Conservation (phyloP, 2,888 invertebrate genomes). For the Falcaria lacertinaria region DNA sequence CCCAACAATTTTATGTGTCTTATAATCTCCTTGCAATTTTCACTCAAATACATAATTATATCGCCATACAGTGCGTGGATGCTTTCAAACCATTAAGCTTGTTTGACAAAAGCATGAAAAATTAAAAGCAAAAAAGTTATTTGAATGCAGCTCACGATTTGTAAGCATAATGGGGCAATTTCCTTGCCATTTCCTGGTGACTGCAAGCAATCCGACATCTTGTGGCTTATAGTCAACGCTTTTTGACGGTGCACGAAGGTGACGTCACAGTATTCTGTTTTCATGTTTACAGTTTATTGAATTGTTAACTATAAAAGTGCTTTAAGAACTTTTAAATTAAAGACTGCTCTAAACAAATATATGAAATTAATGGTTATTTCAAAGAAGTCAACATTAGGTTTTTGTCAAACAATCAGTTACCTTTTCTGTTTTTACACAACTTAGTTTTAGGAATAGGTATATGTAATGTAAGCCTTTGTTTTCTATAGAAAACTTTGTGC, state of each 20-base stretch:
- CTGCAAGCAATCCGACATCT: conserved; percentile 67
- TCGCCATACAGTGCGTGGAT: conserved; percentile 30
- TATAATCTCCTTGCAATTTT: conserved; percentile 1
- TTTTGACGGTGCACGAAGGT: conserved; percentile 38
- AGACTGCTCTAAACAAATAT: too few species aligned
- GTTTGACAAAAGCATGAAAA: conserved; percentile 46
- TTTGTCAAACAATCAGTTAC: too few species aligned
- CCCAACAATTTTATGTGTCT: too few species aligned
- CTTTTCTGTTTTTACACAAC: too few species aligned
- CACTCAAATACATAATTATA: neutral
- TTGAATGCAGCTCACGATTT: conserved; percentile 74
- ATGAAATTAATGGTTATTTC: too few species aligned
- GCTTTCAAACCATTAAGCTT: conserved; percentile 43
- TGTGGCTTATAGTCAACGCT: conserved; percentile 42
- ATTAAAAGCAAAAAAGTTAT: conserved; percentile 71
- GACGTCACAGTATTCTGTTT: conserved; percentile 31
- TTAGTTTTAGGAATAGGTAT: too few species aligned
- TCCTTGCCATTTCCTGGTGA: conserved; percentile 70
- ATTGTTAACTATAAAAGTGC: too few species aligned
- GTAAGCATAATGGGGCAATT: conserved; percentile 75
- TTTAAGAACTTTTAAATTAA: too few species aligned
- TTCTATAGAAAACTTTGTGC: too few species aligned
- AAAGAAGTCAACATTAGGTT: too few species aligned
- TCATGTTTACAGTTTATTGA: neutral
- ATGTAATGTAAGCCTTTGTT: too few species aligned